Base-by-base conservation (phyloP, 2,113 vertebrate genomes). In the Lucifuga dentata region DNA sequence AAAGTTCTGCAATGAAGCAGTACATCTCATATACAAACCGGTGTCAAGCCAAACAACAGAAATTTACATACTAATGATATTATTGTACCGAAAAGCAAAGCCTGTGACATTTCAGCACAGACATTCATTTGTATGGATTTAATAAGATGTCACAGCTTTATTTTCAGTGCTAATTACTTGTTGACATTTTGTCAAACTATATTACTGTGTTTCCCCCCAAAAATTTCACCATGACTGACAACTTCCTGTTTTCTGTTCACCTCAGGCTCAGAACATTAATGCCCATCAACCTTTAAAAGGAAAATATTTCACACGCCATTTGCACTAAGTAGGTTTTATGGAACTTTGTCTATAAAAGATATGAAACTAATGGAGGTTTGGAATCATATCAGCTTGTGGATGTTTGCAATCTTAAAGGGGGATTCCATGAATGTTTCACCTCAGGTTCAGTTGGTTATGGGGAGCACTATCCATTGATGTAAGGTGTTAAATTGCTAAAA, bases 151-250 rank as follows among this genome's bases (percentile, higher is more conserved):
- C 83, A 73, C 71, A 24, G 50, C 41, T 80, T 80, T 78, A 43
- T 77, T 86, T 78, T 65, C 52, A 2, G 9, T 59, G 64, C 49
- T 82, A 87, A 84, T 86, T 76, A 62, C 76, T 57, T 71, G 66
- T 65, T 89, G 84, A 86, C 81, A 80, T 86, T 78, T 70, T 81
- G 66, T 71, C 64, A 45, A 73, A 41, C 43, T 32, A 29, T 19
- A 50, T 64, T 40, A 29, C 17, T 1, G 45, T 39, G 65, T 59
- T 66, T n/a, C n/a, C n/a, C n/a, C 45, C 58, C 68, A 52, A 36
- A 11, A 63, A 65, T 65, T 60, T 51, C 23, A 5, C 49, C 3
- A 0, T 83, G 73, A 85, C 15, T 67, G 73, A 81, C 76, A 44
- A 62, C 63, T 78, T 78, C 64, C 80, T 78, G 75, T 67, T 75